These are phyloP conservation scores for Porites lutea DNA, from an alignment of 64 coral and sea anemone species.

Conservation along the genomic window DNA sequence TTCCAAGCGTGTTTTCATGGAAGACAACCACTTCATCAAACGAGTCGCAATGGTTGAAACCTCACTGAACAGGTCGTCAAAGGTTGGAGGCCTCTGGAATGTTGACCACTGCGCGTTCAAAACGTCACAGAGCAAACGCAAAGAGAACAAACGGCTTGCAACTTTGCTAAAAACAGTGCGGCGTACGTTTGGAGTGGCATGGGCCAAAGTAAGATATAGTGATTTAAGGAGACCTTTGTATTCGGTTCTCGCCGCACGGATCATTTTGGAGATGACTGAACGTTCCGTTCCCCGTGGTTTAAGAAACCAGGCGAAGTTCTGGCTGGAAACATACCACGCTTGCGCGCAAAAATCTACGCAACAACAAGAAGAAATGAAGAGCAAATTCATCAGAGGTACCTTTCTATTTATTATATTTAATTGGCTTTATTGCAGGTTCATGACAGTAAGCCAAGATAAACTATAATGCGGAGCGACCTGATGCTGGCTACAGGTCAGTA, in stretches of 20 bases:
- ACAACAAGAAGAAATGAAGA: conserved; percentile 13
- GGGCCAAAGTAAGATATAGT: conserved; percentile 83
- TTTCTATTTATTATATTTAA: not conserved
- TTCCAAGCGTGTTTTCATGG: conserved; percentile 54
- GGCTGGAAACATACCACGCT: conserved; percentile 76
- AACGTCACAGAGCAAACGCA: conserved; percentile 84
- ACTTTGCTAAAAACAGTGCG: conserved; percentile 81
- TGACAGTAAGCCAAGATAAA: not conserved
- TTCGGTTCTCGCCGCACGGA: conserved; percentile 88
- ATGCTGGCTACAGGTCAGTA: not conserved
- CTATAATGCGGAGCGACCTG: not conserved
- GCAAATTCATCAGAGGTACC: conserved; percentile 24
- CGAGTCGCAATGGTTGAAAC: conserved; percentile 93
- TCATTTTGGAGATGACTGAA: conserved; percentile 75
- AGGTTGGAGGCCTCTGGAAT: conserved; percentile 89
- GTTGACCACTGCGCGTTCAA: conserved; percentile 83
- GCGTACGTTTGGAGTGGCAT: conserved; percentile 89
- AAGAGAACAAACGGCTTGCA: conserved; percentile 81
- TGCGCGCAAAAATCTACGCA: conserved; percentile 55
- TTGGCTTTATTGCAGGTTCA: not conserved
- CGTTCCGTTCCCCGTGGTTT: conserved; percentile 67
- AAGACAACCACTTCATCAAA: conserved; percentile 87
- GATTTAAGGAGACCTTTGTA: conserved; percentile 93
- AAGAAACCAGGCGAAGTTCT: conserved; percentile 81
- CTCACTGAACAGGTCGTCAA: conserved; percentile 76